phyloP scores from a whole-genome alignment of 35 echinoderm and acorn worm species.

The Holothuria glaberrima region DNA sequence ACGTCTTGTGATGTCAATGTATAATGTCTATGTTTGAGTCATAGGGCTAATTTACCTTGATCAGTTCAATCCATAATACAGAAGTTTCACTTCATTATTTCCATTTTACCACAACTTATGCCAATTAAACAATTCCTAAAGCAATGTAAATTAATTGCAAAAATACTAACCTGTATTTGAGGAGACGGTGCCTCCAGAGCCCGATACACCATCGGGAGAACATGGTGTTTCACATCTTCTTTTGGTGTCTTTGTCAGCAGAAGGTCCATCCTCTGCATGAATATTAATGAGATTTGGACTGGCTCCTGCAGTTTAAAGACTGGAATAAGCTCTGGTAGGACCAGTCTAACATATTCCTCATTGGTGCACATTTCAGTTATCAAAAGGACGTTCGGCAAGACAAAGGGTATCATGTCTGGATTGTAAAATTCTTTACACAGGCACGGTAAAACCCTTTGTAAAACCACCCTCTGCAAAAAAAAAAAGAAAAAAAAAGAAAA shows the following conservation, averaged over 20 bases:
- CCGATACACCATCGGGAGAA: slow-evolving; percentile 90
- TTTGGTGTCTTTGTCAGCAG: slow-evolving; percentile 88
- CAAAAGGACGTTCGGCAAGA: slow-evolving; percentile 84
- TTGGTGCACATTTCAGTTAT: slow-evolving; percentile 88
- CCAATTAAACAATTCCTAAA: background rate
- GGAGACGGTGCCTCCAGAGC: slow-evolving; percentile 88
- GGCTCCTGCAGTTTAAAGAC: slow-evolving; percentile 99
- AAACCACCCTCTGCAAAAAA: slow-evolving; percentile 79
- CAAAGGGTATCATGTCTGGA: slow-evolving; percentile 98
- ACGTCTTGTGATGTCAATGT: too few relatives aligned
- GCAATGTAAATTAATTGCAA: background rate
- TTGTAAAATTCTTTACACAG: slow-evolving; percentile 91
- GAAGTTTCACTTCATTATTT: too few relatives aligned
- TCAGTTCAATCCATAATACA: too few relatives aligned
- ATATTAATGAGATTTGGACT: slow-evolving; percentile 95
- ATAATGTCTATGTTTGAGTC: too few relatives aligned
- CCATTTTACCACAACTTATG: background rate
- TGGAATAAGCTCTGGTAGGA: slow-evolving; percentile 87
- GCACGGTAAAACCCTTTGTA: slow-evolving; percentile 84
- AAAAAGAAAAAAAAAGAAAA: background rate
- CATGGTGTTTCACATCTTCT: slow-evolving; percentile 94
- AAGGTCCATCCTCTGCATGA: slow-evolving; percentile 96
- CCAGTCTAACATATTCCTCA: slow-evolving; percentile 73
- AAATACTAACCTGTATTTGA: slow-evolving; percentile 88
- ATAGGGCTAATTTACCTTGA: too few relatives aligned